A percentile compares a stretch with the other conserved stretches of the same genome.
Conservation (phyloP, 1,140 invertebrate genomes). For the Caerostris extrusa region DNA sequence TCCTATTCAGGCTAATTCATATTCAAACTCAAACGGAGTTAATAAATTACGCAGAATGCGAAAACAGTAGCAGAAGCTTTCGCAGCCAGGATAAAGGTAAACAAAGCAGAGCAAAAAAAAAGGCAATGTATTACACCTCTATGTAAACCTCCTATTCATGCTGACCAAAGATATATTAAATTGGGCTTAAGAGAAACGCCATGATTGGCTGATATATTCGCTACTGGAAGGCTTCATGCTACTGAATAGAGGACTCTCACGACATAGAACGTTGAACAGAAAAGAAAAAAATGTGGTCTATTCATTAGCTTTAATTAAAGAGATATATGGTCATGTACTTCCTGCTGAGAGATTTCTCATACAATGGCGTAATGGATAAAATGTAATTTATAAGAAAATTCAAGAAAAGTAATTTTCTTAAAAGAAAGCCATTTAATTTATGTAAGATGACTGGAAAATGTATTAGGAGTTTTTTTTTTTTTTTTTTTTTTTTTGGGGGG, state of each 20-base stretch:
- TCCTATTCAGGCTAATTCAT: not conserved
- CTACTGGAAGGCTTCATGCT: not conserved
- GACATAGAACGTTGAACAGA: not conserved
- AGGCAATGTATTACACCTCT: not conserved
- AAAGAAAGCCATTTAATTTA: not conserved
- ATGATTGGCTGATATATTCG: not conserved
- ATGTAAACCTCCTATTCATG: not conserved
- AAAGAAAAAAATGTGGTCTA: not conserved
- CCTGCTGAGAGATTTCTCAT: not conserved
- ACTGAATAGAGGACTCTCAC: not conserved
- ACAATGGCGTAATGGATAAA: not conserved
- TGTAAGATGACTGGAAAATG: not conserved
- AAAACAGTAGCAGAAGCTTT: not conserved
- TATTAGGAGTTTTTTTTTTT: not conserved
- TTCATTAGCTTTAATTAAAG: conserved; percentile 25
- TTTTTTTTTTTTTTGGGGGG: not conserved
- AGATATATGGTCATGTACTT: not conserved
- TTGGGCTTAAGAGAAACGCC: not conserved
- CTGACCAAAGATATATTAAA: not conserved
- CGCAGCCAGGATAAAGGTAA: not conserved
- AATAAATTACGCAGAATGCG: not conserved
- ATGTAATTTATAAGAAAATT: too few relatives aligned
- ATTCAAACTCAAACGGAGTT: not conserved
- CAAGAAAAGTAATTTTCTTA: not conserved
- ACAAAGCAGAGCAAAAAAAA: not conserved